Percentiles rank a stretch among this genome's conserved stretches.
phyloP scores from a whole-genome alignment of 1,140 invertebrate genomes.

The Drosophila lini region DNA sequence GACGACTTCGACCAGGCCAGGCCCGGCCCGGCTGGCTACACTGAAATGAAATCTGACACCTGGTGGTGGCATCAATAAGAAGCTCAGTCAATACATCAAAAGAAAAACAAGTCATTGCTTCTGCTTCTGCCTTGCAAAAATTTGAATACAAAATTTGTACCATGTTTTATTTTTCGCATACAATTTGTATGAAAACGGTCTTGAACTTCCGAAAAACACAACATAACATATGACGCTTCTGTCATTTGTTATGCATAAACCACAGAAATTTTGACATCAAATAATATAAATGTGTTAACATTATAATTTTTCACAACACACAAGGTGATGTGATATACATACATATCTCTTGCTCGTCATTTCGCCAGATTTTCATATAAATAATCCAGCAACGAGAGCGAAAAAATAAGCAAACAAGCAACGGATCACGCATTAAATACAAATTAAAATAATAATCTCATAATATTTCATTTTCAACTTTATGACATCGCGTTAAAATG shows the following conservation, averaged over 20 bases:
- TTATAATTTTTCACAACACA: conserved; percentile 20
- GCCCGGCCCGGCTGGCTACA: conserved; percentile 11
- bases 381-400: conserved; percentile 14
- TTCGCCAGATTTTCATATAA: conserved; percentile 11
- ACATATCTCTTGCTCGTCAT: conserved; percentile 8
- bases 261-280: conserved; percentile 37
- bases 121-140: conserved; percentile 3
- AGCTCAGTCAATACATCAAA: conserved; percentile 21
- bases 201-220: conserved; percentile 21
- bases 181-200: conserved; percentile 23
- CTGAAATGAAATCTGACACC: conserved; percentile 44
- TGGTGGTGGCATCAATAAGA: conserved; percentile 11
- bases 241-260: conserved; percentile 21
- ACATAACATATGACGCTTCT: conserved; percentile 15
- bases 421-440: conserved; percentile 26
- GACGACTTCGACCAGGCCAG: conserved; percentile 9
- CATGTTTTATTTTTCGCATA: conserved; percentile 16
- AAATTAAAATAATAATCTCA: conserved; percentile 34
- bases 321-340: conserved; percentile 11
- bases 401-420: conserved; percentile 7
- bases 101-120: conserved; percentile 16
- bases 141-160: conserved; percentile 10
- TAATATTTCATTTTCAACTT: conserved; percentile 31
- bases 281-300: conserved; percentile 36
- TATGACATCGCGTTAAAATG: conserved; percentile 17